These are phyloP conservation scores for Lissonota sp. DNA, from an alignment of 2,888 invertebrate species.

Conservation along the genomic window DNA sequence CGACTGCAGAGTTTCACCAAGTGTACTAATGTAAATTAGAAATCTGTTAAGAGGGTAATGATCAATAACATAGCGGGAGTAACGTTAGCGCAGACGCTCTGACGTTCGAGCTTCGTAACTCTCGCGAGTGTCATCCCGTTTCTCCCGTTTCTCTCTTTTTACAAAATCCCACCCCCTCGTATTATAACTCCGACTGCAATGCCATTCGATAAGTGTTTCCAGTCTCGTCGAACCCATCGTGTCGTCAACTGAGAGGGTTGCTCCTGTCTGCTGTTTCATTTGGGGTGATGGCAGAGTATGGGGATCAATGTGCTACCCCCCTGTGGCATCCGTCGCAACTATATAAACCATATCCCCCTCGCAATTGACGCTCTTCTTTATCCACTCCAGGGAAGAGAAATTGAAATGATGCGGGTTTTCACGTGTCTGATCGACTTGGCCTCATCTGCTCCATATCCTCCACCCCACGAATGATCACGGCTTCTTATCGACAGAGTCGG, in stretches of 20 bases:
- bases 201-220: conserved; percentile 71
- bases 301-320: conserved; percentile 76
- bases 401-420: neutral
- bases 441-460: neutral
- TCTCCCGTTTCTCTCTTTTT: conserved; percentile 18
- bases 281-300: conserved; percentile 40
- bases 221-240: conserved; percentile 56
- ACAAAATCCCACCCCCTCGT: conserved; percentile 18
- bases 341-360: conserved; percentile 54
- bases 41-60: conserved; percentile 83
- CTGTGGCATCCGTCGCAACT: conserved; percentile 76
- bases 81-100: conserved; percentile 81
- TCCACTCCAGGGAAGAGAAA: conserved; percentile 61
- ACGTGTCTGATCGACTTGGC: neutral
- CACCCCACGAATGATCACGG: neutral
- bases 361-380: conserved; percentile 72
- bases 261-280: conserved; percentile 25
- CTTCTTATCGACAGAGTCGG: conserved; percentile 62
- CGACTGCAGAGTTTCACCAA: conserved; percentile 66
- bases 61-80: conserved; percentile 80
- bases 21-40: conserved; percentile 81
- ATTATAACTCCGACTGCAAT: conserved; percentile 54
- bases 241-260: conserved; percentile 23
- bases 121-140: conserved; percentile 18
- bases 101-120: conserved; percentile 62